These are phyloP conservation scores for Conistra vaccinii DNA, from an alignment of 2,888 invertebrate genomes.

Conservation along the genomic window DNA sequence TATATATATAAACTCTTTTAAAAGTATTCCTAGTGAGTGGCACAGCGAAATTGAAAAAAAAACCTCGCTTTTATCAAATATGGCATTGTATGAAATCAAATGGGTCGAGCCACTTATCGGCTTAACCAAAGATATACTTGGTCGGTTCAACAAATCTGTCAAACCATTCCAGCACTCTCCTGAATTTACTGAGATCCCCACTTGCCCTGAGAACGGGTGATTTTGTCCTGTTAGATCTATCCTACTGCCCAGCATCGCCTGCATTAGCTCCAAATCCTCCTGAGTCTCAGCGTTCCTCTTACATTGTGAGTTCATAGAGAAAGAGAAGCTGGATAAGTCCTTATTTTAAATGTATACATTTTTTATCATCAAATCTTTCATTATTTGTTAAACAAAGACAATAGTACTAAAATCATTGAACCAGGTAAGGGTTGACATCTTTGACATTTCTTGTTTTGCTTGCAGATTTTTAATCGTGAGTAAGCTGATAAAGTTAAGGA, in stretches of 20 bases:
- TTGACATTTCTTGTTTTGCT: neutral
- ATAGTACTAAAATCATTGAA: neutral
- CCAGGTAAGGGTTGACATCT: too few species aligned
- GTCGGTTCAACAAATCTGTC: conserved; percentile 25
- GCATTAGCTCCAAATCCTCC: conserved; percentile 77
- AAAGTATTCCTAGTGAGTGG: neutral
- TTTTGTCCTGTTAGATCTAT: conserved; percentile 72
- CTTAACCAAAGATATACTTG: conserved; percentile 21
- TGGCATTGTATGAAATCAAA: neutral
- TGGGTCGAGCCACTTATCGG: neutral
- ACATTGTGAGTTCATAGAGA: conserved; percentile 57
- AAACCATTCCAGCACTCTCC: conserved; percentile 40
- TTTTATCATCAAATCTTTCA: neutral
- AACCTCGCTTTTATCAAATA: too few species aligned
- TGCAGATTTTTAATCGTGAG: neutral
- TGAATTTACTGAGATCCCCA: conserved; percentile 56
- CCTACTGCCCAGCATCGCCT: conserved; percentile 64
- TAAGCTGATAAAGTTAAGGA: neutral
- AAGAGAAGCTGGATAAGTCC: conserved; percentile 60
- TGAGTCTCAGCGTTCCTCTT: conserved; percentile 61
- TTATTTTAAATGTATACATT: neutral
- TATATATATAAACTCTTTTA: too few species aligned
- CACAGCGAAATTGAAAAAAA: neutral
- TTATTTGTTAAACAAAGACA: neutral
- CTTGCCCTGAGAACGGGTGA: conserved; percentile 64